Percentiles rank a stretch among this genome's conserved stretches.
Evolutionary conservation across 2,888 invertebrate species (phyloP).

Genomic region (Operophtera brumata): DNA sequence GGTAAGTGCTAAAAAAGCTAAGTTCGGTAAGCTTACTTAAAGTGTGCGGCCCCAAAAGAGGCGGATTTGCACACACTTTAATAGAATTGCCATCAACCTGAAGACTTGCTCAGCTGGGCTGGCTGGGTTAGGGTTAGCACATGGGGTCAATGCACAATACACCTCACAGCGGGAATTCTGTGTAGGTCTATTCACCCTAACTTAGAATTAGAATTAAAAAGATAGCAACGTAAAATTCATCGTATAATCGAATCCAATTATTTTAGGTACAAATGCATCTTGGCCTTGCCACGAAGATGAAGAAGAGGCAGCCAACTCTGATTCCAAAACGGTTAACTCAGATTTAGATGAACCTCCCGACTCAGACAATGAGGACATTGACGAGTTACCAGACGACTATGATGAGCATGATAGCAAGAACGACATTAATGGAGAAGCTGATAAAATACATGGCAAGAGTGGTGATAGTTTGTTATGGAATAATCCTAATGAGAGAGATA

Average conservation of each 20-base stretch:
- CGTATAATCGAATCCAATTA: not conserved
- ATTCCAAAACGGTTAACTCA: slow-evolving; percentile 67
- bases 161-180: no score
- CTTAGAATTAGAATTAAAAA: no score
- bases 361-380: slow-evolving; percentile 56
- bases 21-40: no score
- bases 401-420: slow-evolving; percentile 61
- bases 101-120: no score
- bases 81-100: no score
- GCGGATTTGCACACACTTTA: no score
- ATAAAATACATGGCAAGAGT: slow-evolving; percentile 40
- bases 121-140: no score
- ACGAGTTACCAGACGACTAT: slow-evolving; percentile 66
- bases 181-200: no score
- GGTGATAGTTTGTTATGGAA: slow-evolving; percentile 69
- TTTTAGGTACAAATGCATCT: slow-evolving; percentile 63
- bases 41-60: no score
- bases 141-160: no score
- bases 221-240: no score
- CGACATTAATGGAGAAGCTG: slow-evolving; percentile 48
- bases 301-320: slow-evolving; percentile 70
- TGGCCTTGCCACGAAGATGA: slow-evolving; percentile 76
- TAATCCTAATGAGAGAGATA: slow-evolving; percentile 74
- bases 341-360: slow-evolving; percentile 66
- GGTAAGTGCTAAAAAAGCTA: no score